These are phyloP conservation scores for Spicauda simplicius DNA, from an alignment of 2,888 invertebrate species.

Conservation along the genomic window DNA sequence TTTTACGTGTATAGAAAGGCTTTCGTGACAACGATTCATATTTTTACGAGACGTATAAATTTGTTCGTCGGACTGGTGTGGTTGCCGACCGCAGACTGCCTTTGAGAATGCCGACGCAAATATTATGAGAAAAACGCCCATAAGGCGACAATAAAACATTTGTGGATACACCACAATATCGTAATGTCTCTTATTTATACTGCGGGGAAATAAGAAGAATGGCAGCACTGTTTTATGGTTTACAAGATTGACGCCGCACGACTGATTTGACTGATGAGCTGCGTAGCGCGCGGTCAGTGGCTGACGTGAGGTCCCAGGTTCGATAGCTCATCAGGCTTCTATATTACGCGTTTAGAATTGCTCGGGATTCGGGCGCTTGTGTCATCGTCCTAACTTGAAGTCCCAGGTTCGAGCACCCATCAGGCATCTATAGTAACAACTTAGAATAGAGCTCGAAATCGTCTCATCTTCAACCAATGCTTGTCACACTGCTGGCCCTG, in stretches of 20 bases:
- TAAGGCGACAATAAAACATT: conserved; percentile 47
- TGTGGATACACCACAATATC: conserved; percentile 48
- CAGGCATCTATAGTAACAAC: too few relatives aligned
- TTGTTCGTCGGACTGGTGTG: conserved; percentile 58
- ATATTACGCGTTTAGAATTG: too few relatives aligned
- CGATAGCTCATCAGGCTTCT: too few relatives aligned
- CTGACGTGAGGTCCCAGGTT: too few relatives aligned
- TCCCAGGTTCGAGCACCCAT: too few relatives aligned
- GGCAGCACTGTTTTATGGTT: background rate
- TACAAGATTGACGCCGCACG: background rate
- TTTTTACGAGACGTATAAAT: conserved; percentile 65
- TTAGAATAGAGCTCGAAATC: too few relatives aligned
- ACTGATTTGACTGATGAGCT: background rate
- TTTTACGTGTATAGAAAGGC: conserved; percentile 15
- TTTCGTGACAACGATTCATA: conserved; percentile 45
- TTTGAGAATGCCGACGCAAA: conserved; percentile 56
- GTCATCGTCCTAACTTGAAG: too few relatives aligned
- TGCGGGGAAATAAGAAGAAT: conserved; percentile 7
- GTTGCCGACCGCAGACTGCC: conserved; percentile 50
- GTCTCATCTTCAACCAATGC: too few relatives aligned
- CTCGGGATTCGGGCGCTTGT: too few relatives aligned
- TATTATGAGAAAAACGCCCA: conserved; percentile 55
- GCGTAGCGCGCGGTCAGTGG: too few relatives aligned
- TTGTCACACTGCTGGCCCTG: too few relatives aligned
- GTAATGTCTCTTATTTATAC: conserved; percentile 32